Evolutionary conservation across 2,888 invertebrate genomes (phyloP), one percentile per base, ranked within the genome.

Genomic region (Neuroscelio doddi): DNA sequence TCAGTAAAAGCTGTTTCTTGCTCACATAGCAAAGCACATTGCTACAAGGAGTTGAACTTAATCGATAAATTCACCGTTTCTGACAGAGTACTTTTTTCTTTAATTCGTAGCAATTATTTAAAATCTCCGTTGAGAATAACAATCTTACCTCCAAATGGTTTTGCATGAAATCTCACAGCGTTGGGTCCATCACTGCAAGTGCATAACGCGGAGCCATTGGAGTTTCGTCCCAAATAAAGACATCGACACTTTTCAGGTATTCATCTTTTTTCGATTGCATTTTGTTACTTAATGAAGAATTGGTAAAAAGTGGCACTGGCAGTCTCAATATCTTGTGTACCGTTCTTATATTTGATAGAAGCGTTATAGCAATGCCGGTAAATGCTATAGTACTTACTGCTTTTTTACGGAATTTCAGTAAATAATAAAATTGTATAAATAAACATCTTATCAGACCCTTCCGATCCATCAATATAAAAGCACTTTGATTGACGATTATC

Each of bases 321-420:
- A 81, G 44, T 17, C 74, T 69, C 62, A 83, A 83, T 16, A 69
- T 57, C 16, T 74, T 74, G 56, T 85, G 84, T 3, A 74, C 74
- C 9, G 84, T 85, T 58, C 72, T 67, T 3, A 83, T 84, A n/a
- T 77, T 70, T 26, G 68, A 66, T 16, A 83, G 61, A 15, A 82
- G 58, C 15, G 73, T 77, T 1, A 80, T 79, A 9, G 79, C 79
- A 21, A 81, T 79, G 3, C 79, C 81, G 0, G 79, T 79, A 51
- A 71, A 77, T 0, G 80, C 79, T 26, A 81, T 80, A n/a, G 50
- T 29, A 68, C 29, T 0, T 56, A 46, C 58, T 38, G 44, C 17
- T 10, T 39, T 14, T 46, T 29, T 46, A 8, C 34, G 9, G 12
- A 68, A 47, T 65, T 72, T 51, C 1, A 72, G 5, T 0, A 44